A percentile compares a stretch with the other conserved stretches of the same genome.
Evolutionary conservation across 2,888 invertebrate species (phyloP).

Genomic region (Campoletis raptor): DNA sequence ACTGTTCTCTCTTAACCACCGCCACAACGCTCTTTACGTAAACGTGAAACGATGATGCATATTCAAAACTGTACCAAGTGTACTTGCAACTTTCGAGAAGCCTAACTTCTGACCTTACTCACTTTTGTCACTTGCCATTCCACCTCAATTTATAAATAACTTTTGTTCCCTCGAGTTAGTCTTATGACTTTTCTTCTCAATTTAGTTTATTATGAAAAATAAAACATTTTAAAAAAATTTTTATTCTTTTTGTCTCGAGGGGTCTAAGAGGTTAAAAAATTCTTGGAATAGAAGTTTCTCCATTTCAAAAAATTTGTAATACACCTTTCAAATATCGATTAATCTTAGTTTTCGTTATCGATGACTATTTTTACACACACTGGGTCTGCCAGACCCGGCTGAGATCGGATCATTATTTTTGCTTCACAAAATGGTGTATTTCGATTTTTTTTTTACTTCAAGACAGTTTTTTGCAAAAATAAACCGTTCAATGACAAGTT

Average conservation of each 20-base stretch:
- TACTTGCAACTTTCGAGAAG: slow-evolving; percentile 12
- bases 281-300: too few relatives aligned
- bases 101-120: slow-evolving; percentile 7
- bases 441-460: too few relatives aligned
- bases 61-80: slow-evolving; percentile 28
- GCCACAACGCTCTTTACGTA: slow-evolving; percentile 12
- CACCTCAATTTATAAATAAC: not conserved
- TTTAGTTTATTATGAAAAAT: not conserved
- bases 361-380: not conserved
- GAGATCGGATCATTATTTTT: not conserved
- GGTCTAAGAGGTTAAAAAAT: not conserved
- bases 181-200: not conserved
- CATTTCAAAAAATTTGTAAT: not conserved
- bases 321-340: not conserved
- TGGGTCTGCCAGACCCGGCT: not conserved
- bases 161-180: not conserved
- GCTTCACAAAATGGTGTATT: not conserved
- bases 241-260: not conserved
- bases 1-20: not conserved
- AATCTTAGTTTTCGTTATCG: not conserved
- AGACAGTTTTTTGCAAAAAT: too few relatives aligned
- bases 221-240: not conserved
- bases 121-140: not conserved
- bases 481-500: too few relatives aligned
- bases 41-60: slow-evolving; percentile 32